Base-by-base conservation (phyloP, 2,113 vertebrate species). In the Neogale vison region DNA sequence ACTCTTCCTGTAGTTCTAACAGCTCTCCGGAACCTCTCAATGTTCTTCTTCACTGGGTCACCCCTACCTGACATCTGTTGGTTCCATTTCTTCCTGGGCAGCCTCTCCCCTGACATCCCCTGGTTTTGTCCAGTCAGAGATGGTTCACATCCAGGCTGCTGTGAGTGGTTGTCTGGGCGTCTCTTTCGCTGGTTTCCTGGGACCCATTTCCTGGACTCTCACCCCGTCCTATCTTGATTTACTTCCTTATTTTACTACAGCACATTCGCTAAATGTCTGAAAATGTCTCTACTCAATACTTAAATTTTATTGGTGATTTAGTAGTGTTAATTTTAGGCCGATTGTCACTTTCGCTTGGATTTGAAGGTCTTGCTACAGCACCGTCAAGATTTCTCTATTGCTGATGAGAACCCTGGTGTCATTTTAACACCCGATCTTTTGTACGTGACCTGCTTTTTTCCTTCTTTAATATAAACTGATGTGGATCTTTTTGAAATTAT, bases 381-480 rank as follows among this genome's bases (percentile, higher is more conserved):
- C 4, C 39, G 34, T 74, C 61, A 31, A 34, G 63, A 52, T 84
- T 86, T 85, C 90, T 89, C 26, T 24, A 20, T 24, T 81, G 34
- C 23, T 24, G 15, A 1, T 4, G 20, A 69, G 50, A 63, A 95
- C 39, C n/a, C 9, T 63, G 21, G 23, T 65, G 20, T 65, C 50
- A 57, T 93, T 95, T 83, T 93, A 79, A 93, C 77, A 80, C 50
- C 36, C 21, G 34, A 36, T 79, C 63, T 86, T 88, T 71, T n/a
- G 0, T 52, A 15, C 59, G 47, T 89, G 59, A 90, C 57, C 34
- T 67, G 42, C 34, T 82, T 95, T 65, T 11, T 34, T 1, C 3
- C 21, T 17, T 61, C 26, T 88, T 93, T 36, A 86, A 29, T 34
- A 74, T 69, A 13, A 21, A 69, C 69, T 93, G 55, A 88, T 74